Evolutionary conservation across 1,140 invertebrate species (phyloP), one percentile per base, ranked within the genome.

Genomic region (Achroia grisella): DNA sequence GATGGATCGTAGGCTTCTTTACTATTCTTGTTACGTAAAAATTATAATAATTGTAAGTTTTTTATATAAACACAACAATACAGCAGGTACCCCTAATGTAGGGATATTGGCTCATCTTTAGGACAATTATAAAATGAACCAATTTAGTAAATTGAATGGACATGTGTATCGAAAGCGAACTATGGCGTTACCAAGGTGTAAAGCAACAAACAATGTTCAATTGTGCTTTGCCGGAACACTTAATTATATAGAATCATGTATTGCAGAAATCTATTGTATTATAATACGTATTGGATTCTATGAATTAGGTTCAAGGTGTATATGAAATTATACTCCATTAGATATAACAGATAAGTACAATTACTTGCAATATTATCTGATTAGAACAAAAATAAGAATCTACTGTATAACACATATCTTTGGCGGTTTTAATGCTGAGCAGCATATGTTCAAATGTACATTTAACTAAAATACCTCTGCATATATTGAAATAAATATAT

Each of bases 181-280:
- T 13, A 37, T 34, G 11, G 32, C 29, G 45, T 48, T 53, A 10
- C 44, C 30, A 53, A 53, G 45, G 51, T 53, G 45, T 53, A 40
- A 52, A 40, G 40, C 40, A 30, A 44, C 45, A 48, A 54, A 59
- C 52, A 59, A 54, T 59, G 41, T 44, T 23, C 10, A 23, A 37
- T 59, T 54, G 39, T 34, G 43, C 30, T 48, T 50, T 46, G 39
- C 12, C 34, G 37, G 43, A 52, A 57, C 39, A 34, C 30, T 30
- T 47, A 49, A 52, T 56, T 49, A 46, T 31, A 36, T 52, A 42
- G 44, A 60, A 59, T 57, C 33, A 10, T 17, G 35, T 15, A 14
- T 23, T 36, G 34, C 35, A 37, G 1, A 34, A 34, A 37, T 17
- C 35, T 37, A 37, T 37, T 37, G 35, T 37, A 10, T 10, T 35